phyloP scores from a whole-genome alignment of 37 sponge, comb jelly and placozoan genomes.

The Geodia barretti region DNA sequence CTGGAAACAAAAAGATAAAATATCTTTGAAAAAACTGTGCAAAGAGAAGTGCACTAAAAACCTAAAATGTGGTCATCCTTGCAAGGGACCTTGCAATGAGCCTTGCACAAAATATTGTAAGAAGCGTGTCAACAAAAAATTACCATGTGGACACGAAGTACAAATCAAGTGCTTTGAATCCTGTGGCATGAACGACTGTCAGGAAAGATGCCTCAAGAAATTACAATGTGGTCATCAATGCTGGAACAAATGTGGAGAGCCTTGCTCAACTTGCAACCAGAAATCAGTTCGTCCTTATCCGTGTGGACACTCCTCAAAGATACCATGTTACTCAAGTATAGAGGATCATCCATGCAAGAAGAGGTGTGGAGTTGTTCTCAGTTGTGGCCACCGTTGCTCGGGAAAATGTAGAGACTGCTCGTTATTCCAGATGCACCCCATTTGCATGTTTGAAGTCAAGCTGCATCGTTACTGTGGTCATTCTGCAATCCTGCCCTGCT shows the following conservation, averaged over 20 bases:
- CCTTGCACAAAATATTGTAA: constrained; percentile 10
- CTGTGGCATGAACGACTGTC: neutral
- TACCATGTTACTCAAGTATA: constrained; percentile 2
- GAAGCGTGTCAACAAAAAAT: neutral
- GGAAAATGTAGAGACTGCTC: constrained; percentile 58
- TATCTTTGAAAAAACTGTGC: neutral
- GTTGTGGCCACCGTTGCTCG: constrained; percentile 75
- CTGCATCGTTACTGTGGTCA: constrained; percentile 48
- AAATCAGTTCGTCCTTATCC: constrained; percentile 4
- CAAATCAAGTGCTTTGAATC: neutral
- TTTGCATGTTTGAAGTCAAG: constrained; percentile 12
- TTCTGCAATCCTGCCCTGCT: constrained; percentile 2
- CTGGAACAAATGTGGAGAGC: constrained; percentile 41
- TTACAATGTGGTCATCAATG: constrained; percentile 79
- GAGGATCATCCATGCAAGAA: constrained; percentile 12
- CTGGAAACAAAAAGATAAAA: neutral
- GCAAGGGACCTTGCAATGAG: constrained; percentile 22
- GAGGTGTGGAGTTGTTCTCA: constrained; percentile 27
- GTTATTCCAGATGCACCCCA: constrained; percentile 29
- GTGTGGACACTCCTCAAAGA: constrained; percentile 33
- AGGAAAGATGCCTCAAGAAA: constrained; percentile 26
- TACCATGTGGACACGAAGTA: constrained; percentile 27
- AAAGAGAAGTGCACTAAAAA: constrained; percentile 5
- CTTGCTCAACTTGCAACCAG: constrained; percentile 5
- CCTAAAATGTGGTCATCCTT: constrained; percentile 43